These are phyloP conservation scores for Anguilla megastoma DNA, from an alignment of 2,797 vertebrate genomes.

Conservation along the genomic window DNA sequence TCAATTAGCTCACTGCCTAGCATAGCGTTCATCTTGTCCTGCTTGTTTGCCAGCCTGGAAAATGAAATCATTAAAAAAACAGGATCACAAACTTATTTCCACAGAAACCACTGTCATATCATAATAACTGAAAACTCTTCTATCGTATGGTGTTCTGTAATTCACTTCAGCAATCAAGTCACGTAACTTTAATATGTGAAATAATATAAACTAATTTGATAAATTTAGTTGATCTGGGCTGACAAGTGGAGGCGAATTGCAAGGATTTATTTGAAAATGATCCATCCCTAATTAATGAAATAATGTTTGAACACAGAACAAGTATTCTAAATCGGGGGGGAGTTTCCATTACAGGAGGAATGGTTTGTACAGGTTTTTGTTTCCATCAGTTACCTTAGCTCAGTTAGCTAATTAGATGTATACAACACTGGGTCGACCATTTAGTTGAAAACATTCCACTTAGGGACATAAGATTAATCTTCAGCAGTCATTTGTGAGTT, in stretches of 20 bases:
- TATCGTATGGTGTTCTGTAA: neutral
- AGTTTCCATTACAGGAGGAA: too few relatives aligned
- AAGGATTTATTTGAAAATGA: neutral
- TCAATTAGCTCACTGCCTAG: slow-evolving; percentile 83
- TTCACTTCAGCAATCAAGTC: neutral
- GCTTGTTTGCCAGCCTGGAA: slow-evolving; percentile 84
- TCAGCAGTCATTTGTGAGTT: too few relatives aligned
- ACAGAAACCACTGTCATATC: neutral
- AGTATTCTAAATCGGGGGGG: too few relatives aligned
- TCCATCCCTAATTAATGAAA: neutral
- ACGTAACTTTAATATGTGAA: neutral
- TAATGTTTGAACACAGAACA: neutral
- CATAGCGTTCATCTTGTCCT: slow-evolving; percentile 81
- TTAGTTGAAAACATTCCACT: too few relatives aligned
- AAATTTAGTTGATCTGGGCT: neutral
- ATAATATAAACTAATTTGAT: neutral
- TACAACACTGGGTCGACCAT: too few relatives aligned
- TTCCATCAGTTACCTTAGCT: too few relatives aligned
- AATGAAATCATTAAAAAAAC: neutral
- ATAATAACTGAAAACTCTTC: neutral
- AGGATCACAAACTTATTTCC: slow-evolving; percentile 61
- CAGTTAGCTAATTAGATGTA: too few relatives aligned
- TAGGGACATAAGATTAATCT: too few relatives aligned
- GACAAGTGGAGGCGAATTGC: neutral
- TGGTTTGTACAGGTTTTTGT: too few relatives aligned